A percentile compares a stretch with the other conserved stretches of the same genome.
Conservation (phyloP, 2,888 invertebrate species). For the Hecatera dysodea region DNA sequence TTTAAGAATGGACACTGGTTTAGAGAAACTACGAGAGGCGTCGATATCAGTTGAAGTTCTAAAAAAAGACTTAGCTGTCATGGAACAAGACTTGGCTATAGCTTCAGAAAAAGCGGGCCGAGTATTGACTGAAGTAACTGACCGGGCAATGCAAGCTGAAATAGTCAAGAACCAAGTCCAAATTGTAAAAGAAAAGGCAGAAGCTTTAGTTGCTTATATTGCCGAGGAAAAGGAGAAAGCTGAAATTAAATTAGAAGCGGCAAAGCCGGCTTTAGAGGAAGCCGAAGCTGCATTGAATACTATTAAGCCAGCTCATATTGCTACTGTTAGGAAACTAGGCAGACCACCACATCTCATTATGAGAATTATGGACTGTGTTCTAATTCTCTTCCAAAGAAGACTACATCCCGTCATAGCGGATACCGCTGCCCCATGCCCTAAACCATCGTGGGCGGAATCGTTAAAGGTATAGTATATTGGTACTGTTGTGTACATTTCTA, state of each 20-base stretch:
- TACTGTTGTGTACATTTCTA: neutral
- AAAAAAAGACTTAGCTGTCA: constrained; percentile 97
- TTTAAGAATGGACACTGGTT: constrained; percentile 97
- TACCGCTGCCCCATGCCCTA: constrained; percentile 95
- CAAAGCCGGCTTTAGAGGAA: constrained; percentile 98
- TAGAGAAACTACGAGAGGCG: constrained; percentile 98
- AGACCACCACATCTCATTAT: constrained; percentile 99
- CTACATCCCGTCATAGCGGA: constrained; percentile 96
- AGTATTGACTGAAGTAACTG: constrained; percentile 97
- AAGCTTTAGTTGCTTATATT: constrained; percentile 96
- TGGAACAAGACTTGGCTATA: constrained; percentile 98
- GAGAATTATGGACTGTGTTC: constrained; percentile 99
- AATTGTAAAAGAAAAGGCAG: constrained; percentile 98
- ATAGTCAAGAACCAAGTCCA: constrained; percentile 98
- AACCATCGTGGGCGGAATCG: constrained; percentile 99
- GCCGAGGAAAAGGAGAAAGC: constrained; percentile 97
- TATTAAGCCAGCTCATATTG: constrained; percentile 98
- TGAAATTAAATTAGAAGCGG: constrained; percentile 98
- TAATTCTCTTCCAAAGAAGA: constrained; percentile 97
- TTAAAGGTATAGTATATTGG: constrained; percentile 92
- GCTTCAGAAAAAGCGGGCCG: constrained; percentile 98
- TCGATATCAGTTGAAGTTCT: constrained; percentile 97
- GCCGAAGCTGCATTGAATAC: constrained; percentile 98
- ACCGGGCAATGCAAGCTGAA: constrained; percentile 98
- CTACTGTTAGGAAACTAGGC: constrained; percentile 98